Evolutionary conservation across 2,113 vertebrate genomes (phyloP).

Genomic region (Sturnus vulgaris): DNA sequence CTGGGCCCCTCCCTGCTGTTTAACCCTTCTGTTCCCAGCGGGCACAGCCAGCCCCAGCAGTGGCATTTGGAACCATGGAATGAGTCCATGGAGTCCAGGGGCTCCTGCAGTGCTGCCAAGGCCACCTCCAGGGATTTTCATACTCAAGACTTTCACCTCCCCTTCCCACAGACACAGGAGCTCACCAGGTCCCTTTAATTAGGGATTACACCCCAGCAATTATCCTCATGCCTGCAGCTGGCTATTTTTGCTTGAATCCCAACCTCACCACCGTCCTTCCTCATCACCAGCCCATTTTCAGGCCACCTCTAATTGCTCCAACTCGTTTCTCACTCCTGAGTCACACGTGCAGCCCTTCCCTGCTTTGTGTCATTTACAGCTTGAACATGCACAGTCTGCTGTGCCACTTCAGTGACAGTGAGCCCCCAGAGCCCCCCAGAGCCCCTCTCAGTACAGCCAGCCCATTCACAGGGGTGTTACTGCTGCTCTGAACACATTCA

Average conservation of each 20-base stretch:
- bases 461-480: rapidly evolving
- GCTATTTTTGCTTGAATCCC: neutral
- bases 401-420: rapidly evolving
- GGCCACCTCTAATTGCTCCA: neutral
- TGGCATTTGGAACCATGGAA: rapidly evolving
- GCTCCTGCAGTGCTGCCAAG: neutral
- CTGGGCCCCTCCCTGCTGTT: neutral
- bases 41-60: neutral
- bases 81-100: rapidly evolving
- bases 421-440: neutral
- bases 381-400: rapidly evolving
- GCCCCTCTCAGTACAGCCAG: neutral
- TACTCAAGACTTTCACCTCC: too few relatives aligned
- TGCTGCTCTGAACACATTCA: neutral
- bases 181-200: neutral
- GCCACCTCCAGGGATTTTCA: neutral
- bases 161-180: neutral
- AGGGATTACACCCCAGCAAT: neutral
- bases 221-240: neutral
- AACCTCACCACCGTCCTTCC: neutral
- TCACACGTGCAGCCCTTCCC: neutral
- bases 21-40: rapidly evolving
- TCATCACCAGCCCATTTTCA: neutral
- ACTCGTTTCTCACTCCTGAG: neutral
- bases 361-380: neutral